Evolutionary conservation across 2,888 invertebrate species (phyloP).

Genomic region (Scaptomyza caliginosa): DNA sequence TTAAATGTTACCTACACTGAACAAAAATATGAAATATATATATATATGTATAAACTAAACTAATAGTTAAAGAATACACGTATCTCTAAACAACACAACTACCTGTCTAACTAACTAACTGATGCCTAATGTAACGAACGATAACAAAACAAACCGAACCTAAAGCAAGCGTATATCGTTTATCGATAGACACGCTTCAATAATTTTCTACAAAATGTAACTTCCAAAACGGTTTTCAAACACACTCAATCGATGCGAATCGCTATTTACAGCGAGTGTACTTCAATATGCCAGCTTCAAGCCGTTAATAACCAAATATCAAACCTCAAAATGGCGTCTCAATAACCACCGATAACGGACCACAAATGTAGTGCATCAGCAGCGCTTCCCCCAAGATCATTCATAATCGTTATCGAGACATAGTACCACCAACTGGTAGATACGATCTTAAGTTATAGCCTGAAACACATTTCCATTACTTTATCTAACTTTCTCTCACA

Average conservation of each 20-base stretch:
- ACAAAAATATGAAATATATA: not conserved
- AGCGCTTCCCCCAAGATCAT: slow-evolving; percentile 32
- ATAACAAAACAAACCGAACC: not conserved
- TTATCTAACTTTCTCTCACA: not conserved
- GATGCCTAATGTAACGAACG: too few relatives aligned
- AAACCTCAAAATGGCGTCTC: slow-evolving; percentile 39
- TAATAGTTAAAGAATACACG: slow-evolving; percentile 11
- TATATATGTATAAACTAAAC: not conserved
- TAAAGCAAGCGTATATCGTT: slow-evolving; percentile 4
- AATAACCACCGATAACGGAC: slow-evolving; percentile 65
- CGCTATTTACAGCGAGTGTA: not conserved
- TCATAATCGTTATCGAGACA: slow-evolving; percentile 40
- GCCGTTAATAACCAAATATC: slow-evolving; percentile 9
- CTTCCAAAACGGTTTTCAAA: slow-evolving; percentile 62
- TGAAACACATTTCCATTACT: slow-evolving; percentile 5
- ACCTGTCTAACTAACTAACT: slow-evolving; percentile 63
- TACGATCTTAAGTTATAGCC: slow-evolving; percentile 24
- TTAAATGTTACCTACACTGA: slow-evolving; percentile 20
- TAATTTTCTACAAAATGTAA: slow-evolving; percentile 44
- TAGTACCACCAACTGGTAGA: not conserved
- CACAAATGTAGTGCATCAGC: slow-evolving; percentile 52
- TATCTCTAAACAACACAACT: slow-evolving; percentile 65
- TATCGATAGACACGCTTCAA: slow-evolving; percentile 26
- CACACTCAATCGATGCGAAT: too few relatives aligned
- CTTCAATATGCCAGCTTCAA: too few relatives aligned